These are phyloP conservation scores for Trissolcus basalis DNA, from an alignment of 1,140 invertebrate genomes.

Conservation along the genomic window DNA sequence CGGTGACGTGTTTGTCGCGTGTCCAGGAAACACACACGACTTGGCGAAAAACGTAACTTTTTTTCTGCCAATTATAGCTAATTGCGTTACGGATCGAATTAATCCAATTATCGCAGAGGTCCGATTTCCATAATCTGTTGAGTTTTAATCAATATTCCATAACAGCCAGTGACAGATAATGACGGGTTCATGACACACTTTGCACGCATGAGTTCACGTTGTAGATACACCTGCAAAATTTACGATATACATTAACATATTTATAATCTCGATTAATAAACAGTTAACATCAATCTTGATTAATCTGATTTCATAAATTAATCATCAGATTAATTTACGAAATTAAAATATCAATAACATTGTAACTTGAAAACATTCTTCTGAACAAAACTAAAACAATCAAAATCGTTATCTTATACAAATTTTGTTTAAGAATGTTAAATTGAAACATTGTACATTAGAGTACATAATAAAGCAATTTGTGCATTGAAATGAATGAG, in stretches of 20 bases:
- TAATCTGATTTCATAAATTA: background rate
- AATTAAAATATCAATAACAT: too few relatives aligned
- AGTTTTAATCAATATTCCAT: conserved; percentile 11
- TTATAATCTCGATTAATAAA: conserved; percentile 8
- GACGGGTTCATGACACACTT: conserved; percentile 31
- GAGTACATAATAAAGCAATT: too few relatives aligned
- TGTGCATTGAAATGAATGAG: too few relatives aligned
- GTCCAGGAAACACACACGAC: conserved; percentile 51
- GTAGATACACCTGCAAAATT: conserved; percentile 14
- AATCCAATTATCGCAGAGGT: conserved; percentile 24
- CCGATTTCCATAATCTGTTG: conserved; percentile 34
- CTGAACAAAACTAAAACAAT: too few relatives aligned
- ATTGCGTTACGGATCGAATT: conserved; percentile 8
- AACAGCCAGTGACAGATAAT: conserved; percentile 39
- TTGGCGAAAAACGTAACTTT: conserved; percentile 40
- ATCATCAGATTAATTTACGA: background rate
- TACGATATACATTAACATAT: conserved; percentile 19
- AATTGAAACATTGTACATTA: too few relatives aligned
- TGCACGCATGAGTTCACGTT: conserved; percentile 14
- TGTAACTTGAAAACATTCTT: too few relatives aligned
- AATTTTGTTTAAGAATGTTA: too few relatives aligned
- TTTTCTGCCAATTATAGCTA: conserved; percentile 67
- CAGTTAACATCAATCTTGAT: background rate
- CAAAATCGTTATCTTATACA: too few relatives aligned
- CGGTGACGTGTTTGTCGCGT: conserved; percentile 44